Evolutionary conservation across 2,888 invertebrate genomes (phyloP), one percentile per base, ranked within the genome.

Genomic region (Aleiodes alternator): DNA sequence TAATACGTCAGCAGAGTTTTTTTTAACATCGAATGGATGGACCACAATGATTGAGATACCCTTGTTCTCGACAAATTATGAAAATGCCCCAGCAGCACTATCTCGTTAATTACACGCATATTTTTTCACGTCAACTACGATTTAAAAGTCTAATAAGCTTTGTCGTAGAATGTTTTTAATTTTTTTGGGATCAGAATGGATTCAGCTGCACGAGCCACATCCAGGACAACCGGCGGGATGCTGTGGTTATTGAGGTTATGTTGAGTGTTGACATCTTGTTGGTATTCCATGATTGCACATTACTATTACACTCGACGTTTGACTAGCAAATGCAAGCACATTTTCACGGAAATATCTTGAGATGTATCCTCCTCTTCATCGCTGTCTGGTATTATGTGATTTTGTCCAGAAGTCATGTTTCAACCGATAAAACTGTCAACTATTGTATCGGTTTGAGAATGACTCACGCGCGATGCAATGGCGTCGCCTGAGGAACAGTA

Each of bases 111-210:
- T 14, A 6, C 3, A 3, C 9, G n/a, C 4, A 61, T 61, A 3
- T 61, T 61, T n/a, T 38, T 61, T 9, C 38, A 14, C 14, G 34
- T 14, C n/a, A 9, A 9, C n/a, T 38, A 38, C 14, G 11, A 14
- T 12, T 38, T 12, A 9, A 61, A 61, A 38, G n/a, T 61, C 2
- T 61, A 0, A 61, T 61, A 61, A 9, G 61, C 61, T 34, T 38
- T 34, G 43, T 61, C 61, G 16, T 38, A 43, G 61, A 61, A 6
- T 7, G 12, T 4, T 61, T 61, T 61, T 4, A n/a, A 61, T 38
- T 14, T 38, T 61, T 14, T 7, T 61, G 61, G 61, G 8, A 61
- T 34, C 11, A 31, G 4, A 3, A 31, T 31, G 4, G 11, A 11
- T 34, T 59, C 59, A 1, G 59, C 34, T 31, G 3, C 31, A n/a